A percentile compares a stretch with the other conserved stretches of the same genome.
These are phyloP conservation scores for Chroicocephalus ridibundus DNA, from an alignment of 2,113 vertebrate genomes.

Conservation along the genomic window DNA sequence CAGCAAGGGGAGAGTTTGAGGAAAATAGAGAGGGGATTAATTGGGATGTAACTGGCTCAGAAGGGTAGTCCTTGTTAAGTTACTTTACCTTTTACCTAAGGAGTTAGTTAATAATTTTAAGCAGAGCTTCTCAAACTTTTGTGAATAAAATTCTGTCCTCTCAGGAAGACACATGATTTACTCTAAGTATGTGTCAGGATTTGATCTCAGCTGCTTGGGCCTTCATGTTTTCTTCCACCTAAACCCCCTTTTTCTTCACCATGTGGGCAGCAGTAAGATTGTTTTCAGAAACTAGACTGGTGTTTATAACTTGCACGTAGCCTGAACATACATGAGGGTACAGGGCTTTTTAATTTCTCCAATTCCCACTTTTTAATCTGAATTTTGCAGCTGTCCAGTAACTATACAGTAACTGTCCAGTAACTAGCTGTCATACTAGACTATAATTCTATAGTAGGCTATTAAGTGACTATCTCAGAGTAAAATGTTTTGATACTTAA, in stretches of 20 bases:
- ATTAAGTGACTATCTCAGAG: neutral
- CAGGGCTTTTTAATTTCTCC: neutral
- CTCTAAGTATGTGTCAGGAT: neutral
- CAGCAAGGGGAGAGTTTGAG: constrained; percentile 39
- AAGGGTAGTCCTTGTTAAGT: neutral
- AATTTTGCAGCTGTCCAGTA: neutral
- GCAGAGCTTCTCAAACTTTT: neutral
- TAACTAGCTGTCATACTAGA: too few species aligned
- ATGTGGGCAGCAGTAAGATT: neutral
- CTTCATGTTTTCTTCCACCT: neutral
- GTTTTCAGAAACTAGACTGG: neutral
- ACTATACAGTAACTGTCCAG: neutral
- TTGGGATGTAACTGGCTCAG: constrained; percentile 49
- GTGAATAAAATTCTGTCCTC: neutral
- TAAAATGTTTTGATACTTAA: neutral
- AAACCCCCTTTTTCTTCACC: neutral
- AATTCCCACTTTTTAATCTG: neutral
- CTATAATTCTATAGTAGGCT: neutral
- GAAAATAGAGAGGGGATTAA: constrained; percentile 44
- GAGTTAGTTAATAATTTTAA: neutral
- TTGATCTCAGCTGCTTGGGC: neutral
- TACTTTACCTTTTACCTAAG: neutral
- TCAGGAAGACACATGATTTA: neutral
- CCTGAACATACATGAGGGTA: neutral
- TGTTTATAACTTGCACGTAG: neutral